Conservation (phyloP, 1,140 invertebrate species). For the Drosophila sucinea region DNA sequence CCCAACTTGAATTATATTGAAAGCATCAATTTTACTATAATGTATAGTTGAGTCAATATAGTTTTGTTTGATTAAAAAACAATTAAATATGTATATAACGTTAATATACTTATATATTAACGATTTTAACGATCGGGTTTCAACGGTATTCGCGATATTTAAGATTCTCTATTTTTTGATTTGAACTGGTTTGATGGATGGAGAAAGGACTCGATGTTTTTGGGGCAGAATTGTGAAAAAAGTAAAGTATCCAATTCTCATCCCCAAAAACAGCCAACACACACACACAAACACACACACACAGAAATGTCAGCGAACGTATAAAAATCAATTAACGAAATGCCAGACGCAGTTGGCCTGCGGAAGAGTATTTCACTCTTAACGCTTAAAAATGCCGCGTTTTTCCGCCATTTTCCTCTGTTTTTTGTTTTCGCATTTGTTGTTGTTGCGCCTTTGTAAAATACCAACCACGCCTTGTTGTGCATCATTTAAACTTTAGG, state of each 20-base stretch:
- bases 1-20: too few relatives aligned
- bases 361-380: slow-evolving; percentile 24
- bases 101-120: too few relatives aligned
- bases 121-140: too few relatives aligned
- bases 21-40: too few relatives aligned
- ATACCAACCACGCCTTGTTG: slow-evolving; percentile 13
- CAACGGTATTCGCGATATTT: too few relatives aligned
- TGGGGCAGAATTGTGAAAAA: neutral
- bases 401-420: slow-evolving; percentile 2
- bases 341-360: slow-evolving; percentile 27
- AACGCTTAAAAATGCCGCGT: slow-evolving; percentile 17
- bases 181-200: too few relatives aligned
- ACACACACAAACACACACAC: neutral
- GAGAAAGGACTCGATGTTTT: neutral
- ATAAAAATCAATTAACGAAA: slow-evolving; percentile 30
- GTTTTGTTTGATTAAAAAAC: too few relatives aligned
- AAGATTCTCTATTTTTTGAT: too few relatives aligned
- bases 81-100: too few relatives aligned
- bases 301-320: slow-evolving; percentile 18
- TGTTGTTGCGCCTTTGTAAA: slow-evolving; percentile 18
- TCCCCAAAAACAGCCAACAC: neutral
- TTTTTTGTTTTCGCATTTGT: neutral
- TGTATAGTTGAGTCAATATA: too few relatives aligned
- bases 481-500: slow-evolving; percentile 17
- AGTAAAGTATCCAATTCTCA: neutral